Base-by-base conservation (phyloP, 1,140 invertebrate genomes). In the Laupala kohalensis region DNA sequence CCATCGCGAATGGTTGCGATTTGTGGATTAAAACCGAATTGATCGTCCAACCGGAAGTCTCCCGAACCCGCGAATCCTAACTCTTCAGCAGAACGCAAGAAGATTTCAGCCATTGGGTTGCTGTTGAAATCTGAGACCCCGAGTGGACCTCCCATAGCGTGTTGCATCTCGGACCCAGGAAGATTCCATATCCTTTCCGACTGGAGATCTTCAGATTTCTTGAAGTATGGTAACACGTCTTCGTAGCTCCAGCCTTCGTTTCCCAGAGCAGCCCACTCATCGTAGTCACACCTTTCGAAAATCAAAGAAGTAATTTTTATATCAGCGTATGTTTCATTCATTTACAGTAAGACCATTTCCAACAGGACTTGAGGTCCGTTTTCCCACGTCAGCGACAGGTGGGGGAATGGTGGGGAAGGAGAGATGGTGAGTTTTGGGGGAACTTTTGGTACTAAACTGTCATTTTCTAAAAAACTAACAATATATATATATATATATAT, bases 1-100 rank as follows among this genome's bases (percentile, higher is more conserved):
- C 89, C 82, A 63, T 82, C 75, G 66, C 81, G 74, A 23, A 83
- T 80, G 0, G 83, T 85, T 72, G 72, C 83, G 9, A 53, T 9
- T 13, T 19, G 9, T 4, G 1, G 9, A 19, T 19, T 4, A 19
- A 53, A 53, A 53, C 37, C 37, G 37, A 53, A 53, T 13, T 1
- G 1, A 4, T 53, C 37, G 19, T 53, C 37, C 4, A 53, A 19
- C 9, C 37, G 37, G 19, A 53, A 53, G 19, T 53, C 37, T 9
- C 19, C 19, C 9, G 19, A 9, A 19, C 9, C 4, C 19, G 9
- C 19, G 9, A 13, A 19, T 2, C 37, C 37, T 19, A 53, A 53
- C 19, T 53, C 37, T 13, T 13, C 19, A 19, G 37, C 19, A 13
- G 37, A 53, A 13, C 19, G 37, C 19, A 13, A 9, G 9, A 53